Conservation (phyloP, 2,888 invertebrate species). For the Drosophila fungiperda region DNA sequence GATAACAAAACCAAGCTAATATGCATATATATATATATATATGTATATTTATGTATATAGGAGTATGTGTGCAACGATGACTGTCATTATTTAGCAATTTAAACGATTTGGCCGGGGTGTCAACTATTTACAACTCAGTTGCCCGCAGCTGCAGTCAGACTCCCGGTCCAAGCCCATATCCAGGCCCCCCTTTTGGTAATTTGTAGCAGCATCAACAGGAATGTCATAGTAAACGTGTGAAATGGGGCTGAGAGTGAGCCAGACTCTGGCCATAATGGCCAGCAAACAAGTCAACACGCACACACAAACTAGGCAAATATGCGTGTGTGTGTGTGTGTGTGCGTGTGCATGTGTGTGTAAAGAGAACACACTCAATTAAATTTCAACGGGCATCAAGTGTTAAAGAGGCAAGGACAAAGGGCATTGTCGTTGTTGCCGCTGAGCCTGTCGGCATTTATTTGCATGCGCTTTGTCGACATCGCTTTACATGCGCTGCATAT, state of each 20-base stretch:
- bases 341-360: conserved; percentile 21
- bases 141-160: conserved; percentile 45
- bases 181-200: conserved; percentile 42
- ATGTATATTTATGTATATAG: conserved; percentile 1
- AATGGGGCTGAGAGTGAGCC: conserved; percentile 8
- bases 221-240: conserved; percentile 20
- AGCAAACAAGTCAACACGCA: conserved; percentile 52
- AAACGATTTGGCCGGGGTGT: conserved; percentile 69
- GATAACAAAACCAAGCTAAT: conserved; percentile 43
- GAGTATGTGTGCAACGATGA: conserved; percentile 38
- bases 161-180: conserved; percentile 7
- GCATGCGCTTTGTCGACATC: conserved; percentile 15
- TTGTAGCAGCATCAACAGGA: conserved; percentile 56
- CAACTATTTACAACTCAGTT: conserved; percentile 68
- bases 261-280: conserved; percentile 53
- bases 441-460: conserved; percentile 50
- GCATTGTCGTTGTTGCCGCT: conserved; percentile 2
- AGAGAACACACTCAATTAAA: conserved; percentile 75
- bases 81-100: conserved; percentile 75
- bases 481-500: conserved; percentile 34
- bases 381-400: conserved; percentile 69
- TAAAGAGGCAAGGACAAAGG: conserved; percentile 30
- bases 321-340: background rate
- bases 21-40: background rate
- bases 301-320: conserved; percentile 37